Conservation (phyloP, 2,888 invertebrate species). For the Mesoligia furuncula region DNA sequence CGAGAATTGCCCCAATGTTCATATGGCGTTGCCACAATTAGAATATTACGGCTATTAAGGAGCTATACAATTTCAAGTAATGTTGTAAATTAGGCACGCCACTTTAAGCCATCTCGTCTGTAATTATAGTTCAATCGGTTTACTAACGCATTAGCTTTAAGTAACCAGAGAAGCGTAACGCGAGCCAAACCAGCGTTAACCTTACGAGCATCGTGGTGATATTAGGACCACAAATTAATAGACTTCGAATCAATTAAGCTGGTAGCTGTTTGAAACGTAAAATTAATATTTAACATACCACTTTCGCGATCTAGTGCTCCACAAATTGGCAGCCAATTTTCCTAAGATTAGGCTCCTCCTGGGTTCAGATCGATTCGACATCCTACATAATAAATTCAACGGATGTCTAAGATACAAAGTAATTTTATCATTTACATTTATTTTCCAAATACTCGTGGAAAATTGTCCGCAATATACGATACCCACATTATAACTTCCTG, state of each 20-base stretch:
- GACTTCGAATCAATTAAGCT: conserved; percentile 5
- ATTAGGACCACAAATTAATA: conserved; percentile 5
- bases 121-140: conserved; percentile 44
- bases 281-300: background rate
- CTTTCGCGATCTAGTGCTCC: background rate
- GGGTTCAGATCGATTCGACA: background rate
- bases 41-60: background rate
- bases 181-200: conserved; percentile 15
- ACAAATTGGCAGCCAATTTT: background rate
- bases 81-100: background rate
- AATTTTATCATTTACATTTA: background rate
- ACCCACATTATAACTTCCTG: background rate
- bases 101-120: background rate
- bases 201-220: background rate
- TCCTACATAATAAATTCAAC: background rate
- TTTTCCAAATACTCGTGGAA: background rate
- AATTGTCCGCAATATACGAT: background rate
- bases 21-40: background rate
- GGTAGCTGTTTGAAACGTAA: background rate
- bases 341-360: background rate
- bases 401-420: background rate
- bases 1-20: background rate
- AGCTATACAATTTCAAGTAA: background rate
- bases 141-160: conserved; percentile 7
- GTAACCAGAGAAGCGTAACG: conserved; percentile 20